phyloP scores from a whole-genome alignment of 2,797 vertebrate genomes.

The Phylloscopus collybita region DNA sequence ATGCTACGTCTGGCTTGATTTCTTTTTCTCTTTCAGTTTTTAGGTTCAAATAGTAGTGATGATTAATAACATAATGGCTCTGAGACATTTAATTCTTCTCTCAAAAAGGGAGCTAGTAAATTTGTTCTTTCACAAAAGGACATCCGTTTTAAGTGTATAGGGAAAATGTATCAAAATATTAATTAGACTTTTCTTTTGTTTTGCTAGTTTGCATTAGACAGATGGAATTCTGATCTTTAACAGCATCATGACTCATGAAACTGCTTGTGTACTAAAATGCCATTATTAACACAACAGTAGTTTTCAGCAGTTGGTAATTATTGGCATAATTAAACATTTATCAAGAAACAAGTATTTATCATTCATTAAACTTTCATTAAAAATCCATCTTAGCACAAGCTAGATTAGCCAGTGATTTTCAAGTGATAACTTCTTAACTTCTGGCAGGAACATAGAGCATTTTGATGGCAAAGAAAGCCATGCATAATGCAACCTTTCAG shows the following conservation, averaged over 20 bases:
- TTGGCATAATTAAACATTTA: slow-evolving; percentile 90
- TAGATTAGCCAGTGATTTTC: slow-evolving; percentile 82
- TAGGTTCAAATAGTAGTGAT: slow-evolving; percentile 29
- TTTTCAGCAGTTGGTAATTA: slow-evolving; percentile 89
- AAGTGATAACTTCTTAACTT: slow-evolving; percentile 78
- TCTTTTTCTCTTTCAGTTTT: slow-evolving; percentile 26
- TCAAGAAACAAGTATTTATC: slow-evolving; percentile 87
- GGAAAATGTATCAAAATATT: slow-evolving; percentile 81
- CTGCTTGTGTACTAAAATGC: slow-evolving; percentile 82
- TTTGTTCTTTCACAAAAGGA: slow-evolving; percentile 57
- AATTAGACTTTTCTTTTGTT: slow-evolving; percentile 82
- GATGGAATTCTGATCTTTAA: slow-evolving; percentile 82
- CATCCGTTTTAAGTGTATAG: slow-evolving; percentile 68
- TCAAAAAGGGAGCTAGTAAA: slow-evolving; percentile 38
- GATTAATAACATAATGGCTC: slow-evolving; percentile 47
- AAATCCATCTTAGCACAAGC: slow-evolving; percentile 81
- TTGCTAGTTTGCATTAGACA: slow-evolving; percentile 81
- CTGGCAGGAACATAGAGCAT: slow-evolving; percentile 65
- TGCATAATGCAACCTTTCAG: slow-evolving; percentile 31
- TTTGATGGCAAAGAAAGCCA: slow-evolving; percentile 47
- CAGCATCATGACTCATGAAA: slow-evolving; percentile 80
- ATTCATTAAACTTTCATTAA: slow-evolving; percentile 89
- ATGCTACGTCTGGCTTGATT: not conserved
- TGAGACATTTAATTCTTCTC: slow-evolving; percentile 41
- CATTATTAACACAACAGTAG: slow-evolving; percentile 88